A percentile compares a stretch with the other conserved stretches of the same genome.
Conservation (phyloP, 1,140 invertebrate species). For the Eriosoma lanigerum region DNA sequence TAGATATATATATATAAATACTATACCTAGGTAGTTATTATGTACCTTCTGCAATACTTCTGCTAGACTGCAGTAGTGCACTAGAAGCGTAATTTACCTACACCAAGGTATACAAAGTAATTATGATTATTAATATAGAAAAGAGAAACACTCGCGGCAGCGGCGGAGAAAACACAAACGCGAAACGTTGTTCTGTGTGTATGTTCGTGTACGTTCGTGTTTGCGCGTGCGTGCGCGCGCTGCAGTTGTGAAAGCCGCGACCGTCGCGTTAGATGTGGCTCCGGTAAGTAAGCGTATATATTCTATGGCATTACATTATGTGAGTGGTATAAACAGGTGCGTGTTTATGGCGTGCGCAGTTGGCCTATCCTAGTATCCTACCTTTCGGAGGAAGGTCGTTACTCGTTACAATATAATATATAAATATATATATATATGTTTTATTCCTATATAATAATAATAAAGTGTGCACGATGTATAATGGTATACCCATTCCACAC, state of each 20-base stretch:
- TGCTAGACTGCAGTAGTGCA: too few species aligned
- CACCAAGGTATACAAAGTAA: too few species aligned
- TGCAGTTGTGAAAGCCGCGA: conserved; percentile 30
- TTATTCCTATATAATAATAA: too few species aligned
- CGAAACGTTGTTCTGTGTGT: not conserved
- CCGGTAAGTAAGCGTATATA: not conserved
- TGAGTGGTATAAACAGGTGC: not conserved
- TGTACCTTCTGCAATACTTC: too few species aligned
- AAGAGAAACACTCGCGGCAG: conserved; percentile 24
- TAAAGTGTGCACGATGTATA: too few species aligned
- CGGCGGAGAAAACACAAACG: conserved; percentile 20
- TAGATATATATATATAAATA: too few species aligned
- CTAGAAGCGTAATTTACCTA: too few species aligned
- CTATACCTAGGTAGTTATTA: too few species aligned
- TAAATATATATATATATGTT: too few species aligned
- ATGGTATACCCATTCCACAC: too few species aligned
- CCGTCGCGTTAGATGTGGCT: not conserved
- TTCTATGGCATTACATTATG: not conserved
- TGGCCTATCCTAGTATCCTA: not conserved
- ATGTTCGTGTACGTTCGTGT: not conserved
- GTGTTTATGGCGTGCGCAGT: not conserved
- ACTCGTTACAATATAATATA: too few species aligned
- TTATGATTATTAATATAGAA: not conserved
- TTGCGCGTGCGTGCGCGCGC: conserved; percentile 17
- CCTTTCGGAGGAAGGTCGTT: not conserved